Evolutionary conservation across 2,113 vertebrate genomes (phyloP).

Genomic region (Tamias sibiricus): DNA sequence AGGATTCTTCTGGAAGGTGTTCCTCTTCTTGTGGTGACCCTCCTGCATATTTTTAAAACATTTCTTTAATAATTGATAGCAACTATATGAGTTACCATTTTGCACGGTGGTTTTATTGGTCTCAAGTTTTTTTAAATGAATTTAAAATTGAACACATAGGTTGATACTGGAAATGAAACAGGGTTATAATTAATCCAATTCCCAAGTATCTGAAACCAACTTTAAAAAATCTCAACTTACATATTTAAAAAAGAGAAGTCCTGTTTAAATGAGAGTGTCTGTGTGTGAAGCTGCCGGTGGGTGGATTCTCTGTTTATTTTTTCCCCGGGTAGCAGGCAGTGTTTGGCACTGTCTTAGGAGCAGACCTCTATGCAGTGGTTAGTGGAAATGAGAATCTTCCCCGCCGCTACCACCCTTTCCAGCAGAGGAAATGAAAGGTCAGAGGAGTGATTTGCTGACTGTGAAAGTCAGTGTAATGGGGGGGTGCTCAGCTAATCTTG

Average conservation of each 20-base stretch:
- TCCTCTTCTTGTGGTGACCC: neutral
- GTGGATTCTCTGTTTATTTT: accelerated
- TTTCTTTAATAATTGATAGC: neutral
- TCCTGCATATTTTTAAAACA: neutral
- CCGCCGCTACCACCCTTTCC: neutral
- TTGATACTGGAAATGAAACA: neutral
- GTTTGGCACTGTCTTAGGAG: neutral
- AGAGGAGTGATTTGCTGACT: constrained; percentile 16
- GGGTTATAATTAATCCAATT: neutral
- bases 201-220: no score
- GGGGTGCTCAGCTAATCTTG: neutral
- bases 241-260: neutral
- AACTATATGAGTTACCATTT: neutral
- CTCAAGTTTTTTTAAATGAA: neutral
- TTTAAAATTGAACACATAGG: neutral
- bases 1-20: neutral
- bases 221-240: neutral
- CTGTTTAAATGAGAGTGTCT: neutral
- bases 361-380: neutral
- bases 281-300: accelerated
- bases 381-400: neutral
- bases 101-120: neutral
- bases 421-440: neutral
- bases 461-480: neutral
- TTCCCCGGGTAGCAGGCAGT: accelerated